A percentile compares a stretch with the other conserved stretches of the same genome.
These are phyloP conservation scores for Parus major DNA, from an alignment of 2,113 vertebrate species.

Conservation along the genomic window DNA sequence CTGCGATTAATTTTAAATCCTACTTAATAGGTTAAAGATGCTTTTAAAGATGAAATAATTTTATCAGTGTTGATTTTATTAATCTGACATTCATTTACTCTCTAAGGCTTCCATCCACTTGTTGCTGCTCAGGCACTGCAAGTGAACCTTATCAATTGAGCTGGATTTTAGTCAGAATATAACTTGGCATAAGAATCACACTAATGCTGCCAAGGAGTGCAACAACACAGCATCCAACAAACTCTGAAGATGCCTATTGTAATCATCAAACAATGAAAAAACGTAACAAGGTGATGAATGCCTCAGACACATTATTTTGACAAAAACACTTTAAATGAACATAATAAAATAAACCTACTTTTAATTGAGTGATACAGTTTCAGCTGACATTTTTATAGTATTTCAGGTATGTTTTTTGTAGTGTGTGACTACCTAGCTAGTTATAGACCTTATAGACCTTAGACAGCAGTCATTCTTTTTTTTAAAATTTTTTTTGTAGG, in stretches of 20 bases:
- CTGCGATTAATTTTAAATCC: constrained; percentile 18
- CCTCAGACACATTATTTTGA: neutral
- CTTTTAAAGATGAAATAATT: neutral
- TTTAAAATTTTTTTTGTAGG: neutral
- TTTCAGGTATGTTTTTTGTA: neutral
- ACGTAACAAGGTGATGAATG: neutral
- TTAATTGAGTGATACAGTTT: neutral
- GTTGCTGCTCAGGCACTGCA: constrained; percentile 15
- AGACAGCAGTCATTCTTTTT: neutral
- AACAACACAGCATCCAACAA: neutral
- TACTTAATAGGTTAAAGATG: neutral
- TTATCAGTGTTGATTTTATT: neutral
- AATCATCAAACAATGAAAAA: neutral
- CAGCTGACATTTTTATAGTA: neutral
- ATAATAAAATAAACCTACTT: neutral
- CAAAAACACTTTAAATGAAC: neutral
- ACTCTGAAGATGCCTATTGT: neutral
- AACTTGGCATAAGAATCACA: neutral
- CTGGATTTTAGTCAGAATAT: neutral
- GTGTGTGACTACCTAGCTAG: neutral
- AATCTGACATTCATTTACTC: neutral
- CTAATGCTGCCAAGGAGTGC: neutral
- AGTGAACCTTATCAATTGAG: neutral
- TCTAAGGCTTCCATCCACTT: neutral
- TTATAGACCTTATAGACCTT: neutral